Conservation (phyloP, 2,113 vertebrate genomes). For the Peucedramus taeniatus region DNA sequence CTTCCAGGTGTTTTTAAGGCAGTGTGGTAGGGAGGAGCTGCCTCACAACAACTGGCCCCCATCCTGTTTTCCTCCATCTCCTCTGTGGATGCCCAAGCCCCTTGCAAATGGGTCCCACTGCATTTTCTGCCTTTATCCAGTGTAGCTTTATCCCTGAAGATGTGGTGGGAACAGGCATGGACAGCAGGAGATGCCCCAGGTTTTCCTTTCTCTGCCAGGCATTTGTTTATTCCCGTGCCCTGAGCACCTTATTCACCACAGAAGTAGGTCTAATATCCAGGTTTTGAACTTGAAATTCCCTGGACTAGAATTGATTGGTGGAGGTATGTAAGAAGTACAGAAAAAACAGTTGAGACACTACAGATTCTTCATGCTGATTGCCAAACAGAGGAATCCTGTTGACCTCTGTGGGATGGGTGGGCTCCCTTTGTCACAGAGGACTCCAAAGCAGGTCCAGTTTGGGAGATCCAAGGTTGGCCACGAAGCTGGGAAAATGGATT, state of each 20-base stretch:
- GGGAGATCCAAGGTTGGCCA: not conserved
- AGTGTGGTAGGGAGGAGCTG: not conserved
- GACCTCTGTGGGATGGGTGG: not conserved
- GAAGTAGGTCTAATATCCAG: not conserved
- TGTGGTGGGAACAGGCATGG: not conserved
- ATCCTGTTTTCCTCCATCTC: not conserved
- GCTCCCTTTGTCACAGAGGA: not conserved
- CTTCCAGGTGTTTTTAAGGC: constrained; percentile 1
- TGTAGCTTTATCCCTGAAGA: not conserved
- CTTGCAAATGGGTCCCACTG: not conserved
- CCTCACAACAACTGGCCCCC: not conserved
- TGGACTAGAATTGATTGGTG: not conserved
- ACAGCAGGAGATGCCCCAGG: not conserved
- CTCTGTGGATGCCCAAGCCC: not conserved
- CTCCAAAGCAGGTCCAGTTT: not conserved
- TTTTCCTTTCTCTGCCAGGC: not conserved
- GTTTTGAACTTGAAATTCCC: not conserved
- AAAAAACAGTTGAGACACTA: not conserved
- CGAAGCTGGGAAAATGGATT: not conserved
- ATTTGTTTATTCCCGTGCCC: not conserved
- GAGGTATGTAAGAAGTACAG: not conserved
- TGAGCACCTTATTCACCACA: not conserved
- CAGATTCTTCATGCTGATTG: not conserved
- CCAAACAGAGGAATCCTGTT: not conserved
- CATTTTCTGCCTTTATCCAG: not conserved